Percentiles rank a stretch among this genome's conserved stretches.
These are phyloP conservation scores for Numenius arquata DNA, from an alignment of 2,113 vertebrate genomes.

Conservation along the genomic window DNA sequence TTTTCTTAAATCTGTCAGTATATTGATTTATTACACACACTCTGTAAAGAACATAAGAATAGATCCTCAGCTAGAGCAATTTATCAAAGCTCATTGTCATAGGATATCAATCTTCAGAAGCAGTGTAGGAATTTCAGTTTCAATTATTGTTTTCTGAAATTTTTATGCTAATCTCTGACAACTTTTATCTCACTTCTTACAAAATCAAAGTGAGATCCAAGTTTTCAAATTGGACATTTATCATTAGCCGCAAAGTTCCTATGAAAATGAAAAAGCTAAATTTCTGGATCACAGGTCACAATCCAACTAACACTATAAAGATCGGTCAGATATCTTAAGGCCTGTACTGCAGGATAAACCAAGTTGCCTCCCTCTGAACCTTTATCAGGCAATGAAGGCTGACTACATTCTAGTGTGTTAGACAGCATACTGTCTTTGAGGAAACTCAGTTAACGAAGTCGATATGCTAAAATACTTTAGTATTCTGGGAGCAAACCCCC, in stretches of 20 bases:
- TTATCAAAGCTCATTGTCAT: conserved; percentile 30
- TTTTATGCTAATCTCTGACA: conserved; percentile 14
- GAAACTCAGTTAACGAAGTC: not conserved
- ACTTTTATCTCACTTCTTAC: not conserved
- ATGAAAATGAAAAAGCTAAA: not conserved
- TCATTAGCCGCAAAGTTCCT: not conserved
- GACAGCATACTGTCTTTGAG: not conserved
- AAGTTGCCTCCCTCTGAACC: not conserved
- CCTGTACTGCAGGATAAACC: not conserved
- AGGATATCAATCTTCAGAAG: conserved; percentile 45
- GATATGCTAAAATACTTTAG: not conserved
- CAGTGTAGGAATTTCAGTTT: conserved; percentile 16
- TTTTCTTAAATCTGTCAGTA: conserved; percentile 59
- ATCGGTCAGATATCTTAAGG: not conserved
- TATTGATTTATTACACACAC: conserved; percentile 11
- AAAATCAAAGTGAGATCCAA: not conserved
- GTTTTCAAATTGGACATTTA: not conserved
- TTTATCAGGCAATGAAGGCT: not conserved
- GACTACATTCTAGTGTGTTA: not conserved
- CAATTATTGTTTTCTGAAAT: conserved; percentile 36
- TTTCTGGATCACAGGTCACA: not conserved
- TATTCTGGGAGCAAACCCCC: rapidly evolving
- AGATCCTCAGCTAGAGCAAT: not conserved
- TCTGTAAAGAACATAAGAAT: conserved; percentile 37
- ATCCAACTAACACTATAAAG: not conserved